Evolutionary conservation across 2,113 vertebrate genomes (phyloP).

Genomic region (Alaudala cheleensis): DNA sequence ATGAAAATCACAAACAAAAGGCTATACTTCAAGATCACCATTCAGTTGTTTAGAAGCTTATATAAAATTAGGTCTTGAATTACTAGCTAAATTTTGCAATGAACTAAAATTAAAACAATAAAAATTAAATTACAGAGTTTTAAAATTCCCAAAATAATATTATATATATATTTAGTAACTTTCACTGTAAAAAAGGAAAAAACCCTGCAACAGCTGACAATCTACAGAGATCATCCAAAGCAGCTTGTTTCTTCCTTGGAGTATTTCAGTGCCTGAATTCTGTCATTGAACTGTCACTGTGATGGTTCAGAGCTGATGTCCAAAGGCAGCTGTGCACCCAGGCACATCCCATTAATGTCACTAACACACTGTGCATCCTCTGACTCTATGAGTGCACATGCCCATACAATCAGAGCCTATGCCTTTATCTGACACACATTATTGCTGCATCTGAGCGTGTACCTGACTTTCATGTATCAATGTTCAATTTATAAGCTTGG

Average conservation of each 20-base stretch:
- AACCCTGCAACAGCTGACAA: fast-evolving
- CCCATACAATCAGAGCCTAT: background rate
- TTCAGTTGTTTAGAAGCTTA: background rate
- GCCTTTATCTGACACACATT: background rate
- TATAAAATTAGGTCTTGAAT: background rate
- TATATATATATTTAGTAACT: background rate
- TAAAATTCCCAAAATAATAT: background rate
- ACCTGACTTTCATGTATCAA: background rate
- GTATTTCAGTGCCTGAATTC: background rate
- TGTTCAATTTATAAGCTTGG: background rate
- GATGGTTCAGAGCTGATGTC: background rate
- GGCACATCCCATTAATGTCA: background rate
- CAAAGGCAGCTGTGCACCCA: background rate
- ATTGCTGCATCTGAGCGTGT: background rate
- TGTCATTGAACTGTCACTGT: background rate
- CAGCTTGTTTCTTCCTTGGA: background rate
- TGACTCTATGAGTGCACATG: background rate
- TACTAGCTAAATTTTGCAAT: background rate
- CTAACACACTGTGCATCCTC: background rate
- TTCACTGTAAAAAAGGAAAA: background rate
- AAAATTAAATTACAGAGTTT: background rate
- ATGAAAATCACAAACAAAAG: background rate
- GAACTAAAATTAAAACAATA: background rate
- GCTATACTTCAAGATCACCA: background rate
- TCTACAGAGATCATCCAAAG: background rate